Conservation (phyloP, 2,888 invertebrate genomes). For the Julus scandinavius region DNA sequence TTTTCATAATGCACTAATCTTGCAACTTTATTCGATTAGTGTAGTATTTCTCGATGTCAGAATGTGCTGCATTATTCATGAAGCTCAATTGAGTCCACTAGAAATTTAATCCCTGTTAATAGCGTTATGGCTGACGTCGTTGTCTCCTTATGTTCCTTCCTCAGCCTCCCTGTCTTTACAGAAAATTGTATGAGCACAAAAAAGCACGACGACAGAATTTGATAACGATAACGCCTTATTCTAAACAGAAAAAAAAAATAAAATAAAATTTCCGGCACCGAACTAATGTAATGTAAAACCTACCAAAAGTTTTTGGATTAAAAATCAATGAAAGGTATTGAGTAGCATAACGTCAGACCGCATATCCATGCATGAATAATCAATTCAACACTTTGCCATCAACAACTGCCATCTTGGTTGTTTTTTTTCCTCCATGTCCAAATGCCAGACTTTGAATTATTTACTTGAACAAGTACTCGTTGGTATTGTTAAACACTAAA, state of each 20-base stretch:
- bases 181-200: background rate
- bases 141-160: background rate
- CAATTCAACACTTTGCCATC: background rate
- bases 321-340: constrained; percentile 2
- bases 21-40: constrained; percentile 20
- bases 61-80: constrained; percentile 17
- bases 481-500: background rate
- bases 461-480: background rate
- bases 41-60: constrained; percentile 26
- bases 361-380: background rate
- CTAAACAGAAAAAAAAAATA: too few relatives aligned
- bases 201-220: background rate
- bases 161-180: background rate
- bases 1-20: constrained; percentile 35
- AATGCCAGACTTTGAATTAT: background rate
- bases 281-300: constrained; percentile 3
- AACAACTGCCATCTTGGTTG: background rate
- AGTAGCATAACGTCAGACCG: background rate
- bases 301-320: background rate
- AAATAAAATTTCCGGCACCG: background rate
- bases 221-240: constrained; percentile 15
- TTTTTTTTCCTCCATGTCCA: background rate
- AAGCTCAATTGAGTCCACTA: constrained; percentile 21
- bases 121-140: constrained; percentile 3
- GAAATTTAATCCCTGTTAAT: constrained; percentile 38